phyloP scores from a whole-genome alignment of 1,140 invertebrate genomes.

The Micrasema minimum region DNA sequence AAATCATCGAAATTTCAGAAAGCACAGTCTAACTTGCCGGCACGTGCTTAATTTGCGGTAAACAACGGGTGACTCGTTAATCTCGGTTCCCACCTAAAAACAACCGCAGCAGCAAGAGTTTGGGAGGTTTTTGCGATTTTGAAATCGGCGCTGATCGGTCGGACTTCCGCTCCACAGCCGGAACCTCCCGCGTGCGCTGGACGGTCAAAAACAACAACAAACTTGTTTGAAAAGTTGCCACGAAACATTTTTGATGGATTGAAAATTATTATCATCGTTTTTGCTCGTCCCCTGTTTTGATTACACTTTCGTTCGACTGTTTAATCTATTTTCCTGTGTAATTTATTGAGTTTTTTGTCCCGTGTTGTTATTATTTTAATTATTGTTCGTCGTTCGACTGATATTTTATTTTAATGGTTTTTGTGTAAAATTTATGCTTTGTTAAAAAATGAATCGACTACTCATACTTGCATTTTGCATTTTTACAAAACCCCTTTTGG shows the following conservation, averaged over 20 bases:
- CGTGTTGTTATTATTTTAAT: too few relatives aligned
- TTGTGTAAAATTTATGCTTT: too few relatives aligned
- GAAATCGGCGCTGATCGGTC: background rate
- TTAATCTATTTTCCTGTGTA: too few relatives aligned
- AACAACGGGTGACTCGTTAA: constrained; percentile 47
- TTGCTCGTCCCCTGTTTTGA: too few relatives aligned
- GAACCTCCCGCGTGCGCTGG: background rate
- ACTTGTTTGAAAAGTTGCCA: background rate
- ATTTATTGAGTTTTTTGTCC: too few relatives aligned
- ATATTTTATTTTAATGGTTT: too few relatives aligned
- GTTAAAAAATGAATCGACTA: too few relatives aligned
- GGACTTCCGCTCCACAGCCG: constrained; percentile 12
- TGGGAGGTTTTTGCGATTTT: constrained; percentile 18
- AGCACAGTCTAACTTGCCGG: constrained; percentile 1
- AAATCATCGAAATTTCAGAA: constrained; percentile 4
- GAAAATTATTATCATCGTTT: constrained; percentile 21
- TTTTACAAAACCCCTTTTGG: too few relatives aligned
- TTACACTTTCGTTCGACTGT: too few relatives aligned
- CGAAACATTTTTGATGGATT: constrained; percentile 1
- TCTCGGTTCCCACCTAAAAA: constrained; percentile 40
- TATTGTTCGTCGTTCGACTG: too few relatives aligned
- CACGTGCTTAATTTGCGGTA: constrained; percentile 48
- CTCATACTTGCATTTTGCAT: too few relatives aligned
- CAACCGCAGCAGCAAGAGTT: too few relatives aligned
- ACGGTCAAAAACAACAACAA: background rate